Percentiles rank a stretch among this genome's conserved stretches.
These are phyloP conservation scores for Euleptes europaea DNA, from an alignment of 2,113 vertebrate genomes.

Conservation along the genomic window DNA sequence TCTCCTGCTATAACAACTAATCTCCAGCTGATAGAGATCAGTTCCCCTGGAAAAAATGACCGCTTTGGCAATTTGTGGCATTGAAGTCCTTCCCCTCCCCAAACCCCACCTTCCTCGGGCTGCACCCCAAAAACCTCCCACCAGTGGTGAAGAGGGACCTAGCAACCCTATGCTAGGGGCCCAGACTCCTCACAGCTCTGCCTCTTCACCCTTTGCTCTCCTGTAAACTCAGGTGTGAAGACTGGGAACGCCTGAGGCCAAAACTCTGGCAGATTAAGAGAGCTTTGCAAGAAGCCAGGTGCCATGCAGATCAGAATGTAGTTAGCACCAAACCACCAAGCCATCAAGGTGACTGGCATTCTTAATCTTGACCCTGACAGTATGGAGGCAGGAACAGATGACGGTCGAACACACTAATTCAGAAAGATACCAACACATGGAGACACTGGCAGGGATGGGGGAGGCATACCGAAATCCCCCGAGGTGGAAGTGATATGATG, in stretches of 20 bases:
- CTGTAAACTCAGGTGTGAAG: not conserved
- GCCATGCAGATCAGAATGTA: too few species aligned
- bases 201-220: not conserved
- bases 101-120: too few species aligned
- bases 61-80: too few species aligned
- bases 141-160: not conserved
- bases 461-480: not conserved
- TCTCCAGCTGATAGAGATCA: too few species aligned
- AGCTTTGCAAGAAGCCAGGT: not conserved
- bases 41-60: too few species aligned
- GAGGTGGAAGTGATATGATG: accelerated
- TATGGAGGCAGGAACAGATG: not conserved
- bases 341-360: not conserved
- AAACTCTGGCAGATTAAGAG: not conserved
- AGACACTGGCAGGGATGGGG: accelerated
- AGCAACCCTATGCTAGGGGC: not conserved
- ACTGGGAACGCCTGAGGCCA: not conserved
- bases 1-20: too few species aligned
- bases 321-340: not conserved
- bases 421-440: not conserved
- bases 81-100: too few species aligned
- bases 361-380: not conserved
- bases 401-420: not conserved
- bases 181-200: not conserved
- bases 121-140: too few species aligned